Conservation (phyloP, 1,140 invertebrate genomes). For the Xylocopa sonorina region DNA sequence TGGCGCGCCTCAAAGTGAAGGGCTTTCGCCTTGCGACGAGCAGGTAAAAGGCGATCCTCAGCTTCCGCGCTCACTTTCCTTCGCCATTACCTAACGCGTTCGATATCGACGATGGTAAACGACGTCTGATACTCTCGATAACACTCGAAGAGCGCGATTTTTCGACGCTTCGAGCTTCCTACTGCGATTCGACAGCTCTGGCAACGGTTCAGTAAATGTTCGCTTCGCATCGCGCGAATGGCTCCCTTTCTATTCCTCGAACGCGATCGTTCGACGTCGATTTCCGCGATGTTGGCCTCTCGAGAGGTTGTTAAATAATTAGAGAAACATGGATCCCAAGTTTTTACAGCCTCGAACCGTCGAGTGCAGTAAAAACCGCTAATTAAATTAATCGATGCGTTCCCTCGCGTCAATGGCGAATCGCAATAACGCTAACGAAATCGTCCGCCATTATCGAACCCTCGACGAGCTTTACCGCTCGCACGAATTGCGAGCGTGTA, state of each 20-base stretch:
- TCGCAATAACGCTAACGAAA: too few relatives aligned
- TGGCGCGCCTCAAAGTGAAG: constrained; percentile 31
- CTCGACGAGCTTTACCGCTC: not conserved
- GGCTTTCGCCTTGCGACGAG: constrained; percentile 23
- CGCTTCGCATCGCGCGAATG: too few relatives aligned
- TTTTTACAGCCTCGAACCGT: not conserved
- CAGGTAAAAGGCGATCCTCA: constrained; percentile 28
- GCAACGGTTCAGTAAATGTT: not conserved
- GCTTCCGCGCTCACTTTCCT: constrained; percentile 13
- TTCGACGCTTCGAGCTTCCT: not conserved
- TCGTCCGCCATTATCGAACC: too few relatives aligned
- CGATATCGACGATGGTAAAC: not conserved
- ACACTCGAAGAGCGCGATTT: not conserved
- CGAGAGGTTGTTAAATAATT: not conserved
- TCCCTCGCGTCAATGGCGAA: too few relatives aligned
- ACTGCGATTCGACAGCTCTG: not conserved
- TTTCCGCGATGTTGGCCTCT: not conserved
- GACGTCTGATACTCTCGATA: too few relatives aligned
- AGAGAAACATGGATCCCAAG: not conserved
- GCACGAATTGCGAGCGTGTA: not conserved
- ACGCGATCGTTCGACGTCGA: not conserved
- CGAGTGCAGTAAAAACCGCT: too few relatives aligned
- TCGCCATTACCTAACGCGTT: not conserved
- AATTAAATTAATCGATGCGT: not conserved
- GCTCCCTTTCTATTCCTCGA: not conserved